Base-by-base conservation (phyloP, 2,113 vertebrate species). In the Dryoscopus gambensis region DNA sequence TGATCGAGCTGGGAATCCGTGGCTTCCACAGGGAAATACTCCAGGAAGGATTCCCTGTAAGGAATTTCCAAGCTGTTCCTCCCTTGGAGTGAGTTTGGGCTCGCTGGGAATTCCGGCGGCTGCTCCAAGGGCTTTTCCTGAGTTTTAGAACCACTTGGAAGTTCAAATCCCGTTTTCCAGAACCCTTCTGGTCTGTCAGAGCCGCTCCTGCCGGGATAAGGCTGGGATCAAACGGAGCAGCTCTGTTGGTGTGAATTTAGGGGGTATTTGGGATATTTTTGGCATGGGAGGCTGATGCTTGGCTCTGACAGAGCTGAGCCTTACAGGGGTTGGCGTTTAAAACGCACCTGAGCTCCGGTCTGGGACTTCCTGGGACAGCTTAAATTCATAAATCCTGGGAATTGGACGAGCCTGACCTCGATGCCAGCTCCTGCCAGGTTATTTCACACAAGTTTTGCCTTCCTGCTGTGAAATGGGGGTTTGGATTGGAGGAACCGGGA, bases 91-190 rank as follows among this genome's bases (percentile, higher is more conserved):
- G 46, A 50, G 77, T 39, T 88, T 15, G 69, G 11, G 37, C 60
- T 90, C 9, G 2, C 30, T 39, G 4, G 19, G 59, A 4, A 3
- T 15, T 78, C 73, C 60, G 59, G 80, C 39, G 55, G 46, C 25
- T 4, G 4, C 5, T 27, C 15, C 8, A 5, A 74, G 28, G 2
- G 1, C 4, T 75, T 42, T 15, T 7, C 42, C 52, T 4, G 15
- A 50, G 13, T 33, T 74, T 75, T 70, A 13, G 42, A 23, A 17
- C 5, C 7, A 4, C 47, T 31, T 53, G n/a, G 10, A 46, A 46
- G 11, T 60, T 63, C 27, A 8, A 22, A 30, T 42, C 17, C 37
- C 16, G 3, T 14, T 40, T 4, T 0, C 71, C 37, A 12, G 20
- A 49, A 40, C 31, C 64, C 49, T 73, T 55, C 16, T 55, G 27